Base-by-base conservation (phyloP, 2,797 vertebrate species). In the Tadarida brasiliensis region DNA sequence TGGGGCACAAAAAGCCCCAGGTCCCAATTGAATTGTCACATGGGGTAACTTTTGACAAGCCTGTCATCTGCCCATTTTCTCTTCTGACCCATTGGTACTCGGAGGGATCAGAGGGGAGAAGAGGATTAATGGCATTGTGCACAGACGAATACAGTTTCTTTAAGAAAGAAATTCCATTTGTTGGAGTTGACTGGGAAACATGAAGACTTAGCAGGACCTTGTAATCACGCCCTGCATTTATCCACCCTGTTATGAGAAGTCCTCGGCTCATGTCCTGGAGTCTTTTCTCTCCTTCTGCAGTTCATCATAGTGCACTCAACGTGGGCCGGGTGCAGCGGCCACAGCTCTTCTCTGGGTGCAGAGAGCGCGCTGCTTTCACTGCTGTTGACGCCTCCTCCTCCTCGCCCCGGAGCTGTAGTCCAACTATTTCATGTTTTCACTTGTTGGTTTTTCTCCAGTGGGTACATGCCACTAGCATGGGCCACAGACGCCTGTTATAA, bases 41-140 rank as follows among this genome's bases (percentile, higher is more conserved):
- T 87, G 47, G 93, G 71, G 65, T 95, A 94, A 97, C 95, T 97
- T 97, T 94, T 96, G 97, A 97, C 96, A 96, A 95, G 97, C 83
- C 95, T 95, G 92, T 96, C 96, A 95, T 97, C 87, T 94, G 95
- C 93, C 96, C 89, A 54, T 95, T 97, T 96, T 95, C 92, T 93
- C 76, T 89, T 74, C 90, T 96, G 97, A 97, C 95, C 95, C 80
- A 74, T 47, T 93, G 90, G 87, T 96, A 47, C 86, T 85, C 67
- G 1, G 49, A n/a, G 86, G 84, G 95, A 91, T 94, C 94, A 90
- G 95, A 91, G 96, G 92, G 86, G 70, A 85, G 81, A 92, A 68
- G 49, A 94, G 95, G 88, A 97, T 95, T 94, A 94, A 93, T 87
- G 95, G 95, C 83, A 81, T 87, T 97, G 91, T 96, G 70, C 51